phyloP scores from a whole-genome alignment of 1,140 invertebrate species.

The Cydia pomonella region DNA sequence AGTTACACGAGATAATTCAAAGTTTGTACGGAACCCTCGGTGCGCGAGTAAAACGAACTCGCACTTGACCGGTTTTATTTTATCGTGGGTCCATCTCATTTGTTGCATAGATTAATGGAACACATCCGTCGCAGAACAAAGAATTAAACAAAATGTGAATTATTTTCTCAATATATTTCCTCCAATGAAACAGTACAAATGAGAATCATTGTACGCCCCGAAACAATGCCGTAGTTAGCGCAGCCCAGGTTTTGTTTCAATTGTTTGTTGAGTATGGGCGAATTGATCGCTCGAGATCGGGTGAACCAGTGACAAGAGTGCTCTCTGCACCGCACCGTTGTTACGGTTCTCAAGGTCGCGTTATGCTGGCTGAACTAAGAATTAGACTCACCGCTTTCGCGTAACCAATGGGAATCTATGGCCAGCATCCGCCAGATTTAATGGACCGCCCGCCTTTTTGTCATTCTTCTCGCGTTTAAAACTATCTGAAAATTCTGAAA shows the following conservation, averaged over 20 bases:
- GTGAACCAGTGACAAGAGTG: not conserved
- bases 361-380: too few species aligned
- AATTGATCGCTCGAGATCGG: not conserved
- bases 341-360: too few species aligned
- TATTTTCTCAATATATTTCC: not conserved
- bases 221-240: slow-evolving; percentile 13
- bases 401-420: not conserved
- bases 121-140: not conserved
- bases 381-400: not conserved
- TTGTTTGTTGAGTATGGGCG: not conserved
- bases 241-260: not conserved
- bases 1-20: too few species aligned
- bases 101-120: not conserved
- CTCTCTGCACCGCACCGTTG: not conserved
- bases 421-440: slow-evolving; percentile 12
- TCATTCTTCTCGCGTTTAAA: not conserved
- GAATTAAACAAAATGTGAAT: too few species aligned
- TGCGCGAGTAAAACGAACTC: too few species aligned
- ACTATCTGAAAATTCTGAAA: not conserved
- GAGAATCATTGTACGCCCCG: not conserved
- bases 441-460: slow-evolving; percentile 15
- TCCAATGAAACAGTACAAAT: not conserved
- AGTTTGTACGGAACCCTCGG: too few species aligned
- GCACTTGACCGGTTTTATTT: too few species aligned
- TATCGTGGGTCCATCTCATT: not conserved